Evolutionary conservation across 1,140 invertebrate genomes (phyloP), one percentile per base, ranked within the genome.

Genomic region (Scaptomyza graminum): DNA sequence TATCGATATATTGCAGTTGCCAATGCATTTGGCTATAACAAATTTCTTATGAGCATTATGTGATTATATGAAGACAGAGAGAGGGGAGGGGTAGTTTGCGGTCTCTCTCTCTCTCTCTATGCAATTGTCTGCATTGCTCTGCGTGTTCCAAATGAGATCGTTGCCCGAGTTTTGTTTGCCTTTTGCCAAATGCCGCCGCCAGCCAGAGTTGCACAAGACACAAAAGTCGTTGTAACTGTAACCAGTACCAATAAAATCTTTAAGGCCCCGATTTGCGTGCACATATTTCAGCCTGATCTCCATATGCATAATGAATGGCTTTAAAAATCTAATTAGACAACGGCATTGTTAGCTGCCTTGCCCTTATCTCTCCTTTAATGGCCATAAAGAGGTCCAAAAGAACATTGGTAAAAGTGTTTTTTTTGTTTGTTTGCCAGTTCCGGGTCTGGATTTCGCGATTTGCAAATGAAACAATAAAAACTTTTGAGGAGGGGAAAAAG

Each of bases 301-400:
- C 60, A 69, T 66, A 52, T 66, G 34, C 46, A 78, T 71, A 66
- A 72, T 72, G 76, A 71, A 60, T 65, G 60, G 47, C 68, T 72
- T 85, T 85, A 65, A 67, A 85, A 85, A 81, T 77, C 81, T 84
- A 85, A 84, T 84, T 84, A 84, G 80, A 72, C 80, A 76, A 61
- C 51, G 41, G 62, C 72, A 74, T 67, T 56, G 57, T 57, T 67
- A n/a, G 4, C 37, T n/a, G 4, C 37, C 37, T 41, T 12, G 37
- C 37, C 5, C 37, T n/a, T 41, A 8, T 37, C 34, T 41, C 37
- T n/a, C 37, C 12, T 61, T 64, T 75, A 79, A 79, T 84, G 76
- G 63, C 60, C 76, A 84, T 18, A 76, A 39, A 31, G 43, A 74
- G 65, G 43, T 57, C 25, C 7, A 47, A 70, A 47, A 75, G 80